Evolutionary conservation across 2,797 vertebrate species (phyloP).

Genomic region (Tiaroga cobitis): DNA sequence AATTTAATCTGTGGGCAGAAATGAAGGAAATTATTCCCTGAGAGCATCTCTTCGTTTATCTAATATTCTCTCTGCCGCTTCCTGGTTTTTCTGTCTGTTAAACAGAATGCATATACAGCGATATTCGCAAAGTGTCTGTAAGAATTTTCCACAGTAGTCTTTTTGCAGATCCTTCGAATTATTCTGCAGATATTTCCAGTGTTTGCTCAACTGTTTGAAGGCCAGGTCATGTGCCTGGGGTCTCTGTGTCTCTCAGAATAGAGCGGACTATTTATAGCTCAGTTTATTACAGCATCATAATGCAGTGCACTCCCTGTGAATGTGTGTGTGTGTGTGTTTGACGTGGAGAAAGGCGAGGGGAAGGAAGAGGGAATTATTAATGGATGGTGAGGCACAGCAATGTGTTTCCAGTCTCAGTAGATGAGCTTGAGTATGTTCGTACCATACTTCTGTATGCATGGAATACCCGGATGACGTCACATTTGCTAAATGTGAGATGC

Average conservation of each 20-base stretch:
- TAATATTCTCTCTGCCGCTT: background rate
- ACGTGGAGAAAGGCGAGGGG: slow-evolving; percentile 37
- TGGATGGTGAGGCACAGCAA: slow-evolving; percentile 33
- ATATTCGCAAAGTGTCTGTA: background rate
- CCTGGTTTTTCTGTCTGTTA: background rate
- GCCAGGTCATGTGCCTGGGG: slow-evolving; percentile 48
- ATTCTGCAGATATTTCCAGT: slow-evolving; percentile 33
- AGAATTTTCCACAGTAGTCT: background rate
- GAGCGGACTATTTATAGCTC: slow-evolving; percentile 55
- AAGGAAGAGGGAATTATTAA: slow-evolving; percentile 22
- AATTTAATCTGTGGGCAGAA: slow-evolving; percentile 32
- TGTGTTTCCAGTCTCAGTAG: slow-evolving; percentile 9
- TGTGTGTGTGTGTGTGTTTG: slow-evolving; percentile 40
- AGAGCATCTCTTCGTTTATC: background rate
- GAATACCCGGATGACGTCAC: background rate
- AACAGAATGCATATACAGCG: background rate
- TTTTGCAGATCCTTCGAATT: slow-evolving; percentile 23
- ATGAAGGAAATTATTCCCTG: slow-evolving; percentile 16
- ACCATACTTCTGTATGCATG: background rate
- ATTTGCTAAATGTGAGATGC: background rate
- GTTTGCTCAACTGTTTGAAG: slow-evolving; percentile 53
- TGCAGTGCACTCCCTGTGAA: slow-evolving; percentile 45
- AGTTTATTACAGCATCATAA: slow-evolving; percentile 57
- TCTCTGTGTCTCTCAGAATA: slow-evolving; percentile 47
- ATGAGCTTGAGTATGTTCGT: background rate